A percentile compares a stretch with the other conserved stretches of the same genome.
phyloP scores from a whole-genome alignment of 2,113 vertebrate genomes.

The Geococcyx californianus region DNA sequence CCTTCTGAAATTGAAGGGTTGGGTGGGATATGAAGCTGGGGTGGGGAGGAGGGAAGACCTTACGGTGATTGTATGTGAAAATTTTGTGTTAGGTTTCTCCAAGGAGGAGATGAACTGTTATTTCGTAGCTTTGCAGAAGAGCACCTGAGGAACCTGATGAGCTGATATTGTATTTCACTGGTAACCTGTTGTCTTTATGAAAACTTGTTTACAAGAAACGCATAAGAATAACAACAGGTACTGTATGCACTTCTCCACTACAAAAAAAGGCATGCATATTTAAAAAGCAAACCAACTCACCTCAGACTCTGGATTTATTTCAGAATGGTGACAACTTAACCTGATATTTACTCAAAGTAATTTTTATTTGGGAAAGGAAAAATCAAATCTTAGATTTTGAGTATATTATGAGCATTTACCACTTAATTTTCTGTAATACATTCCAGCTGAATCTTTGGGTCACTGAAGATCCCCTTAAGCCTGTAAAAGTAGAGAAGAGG shows the following conservation, averaged over 20 bases:
- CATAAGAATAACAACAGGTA: slow-evolving; percentile 51
- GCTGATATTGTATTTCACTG: slow-evolving; percentile 56
- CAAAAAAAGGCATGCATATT: background rate
- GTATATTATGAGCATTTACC: background rate
- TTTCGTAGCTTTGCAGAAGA: slow-evolving; percentile 71
- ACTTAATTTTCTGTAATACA: background rate
- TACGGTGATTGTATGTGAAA: background rate
- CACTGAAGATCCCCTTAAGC: background rate
- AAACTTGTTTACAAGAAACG: slow-evolving; percentile 31
- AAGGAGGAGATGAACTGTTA: slow-evolving; percentile 43
- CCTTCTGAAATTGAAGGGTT: slow-evolving; percentile 9
- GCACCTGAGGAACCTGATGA: slow-evolving; percentile 39
- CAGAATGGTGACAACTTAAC: slow-evolving; percentile 27
- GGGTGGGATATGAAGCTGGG: slow-evolving; percentile 17
- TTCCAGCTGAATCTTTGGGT: background rate
- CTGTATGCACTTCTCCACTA: slow-evolving; percentile 78
- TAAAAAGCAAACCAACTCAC: background rate
- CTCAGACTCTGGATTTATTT: background rate
- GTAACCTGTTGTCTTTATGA: slow-evolving; percentile 61
- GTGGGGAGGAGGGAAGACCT: background rate
- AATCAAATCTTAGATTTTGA: background rate
- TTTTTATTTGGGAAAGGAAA: background rate
- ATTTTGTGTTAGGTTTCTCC: slow-evolving; percentile 17
- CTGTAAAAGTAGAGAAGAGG: background rate
- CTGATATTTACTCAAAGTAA: background rate